A percentile compares a stretch with the other conserved stretches of the same genome.
Evolutionary conservation across 2,888 invertebrate genomes (phyloP).

Genomic region (Podabrus alpinus): DNA sequence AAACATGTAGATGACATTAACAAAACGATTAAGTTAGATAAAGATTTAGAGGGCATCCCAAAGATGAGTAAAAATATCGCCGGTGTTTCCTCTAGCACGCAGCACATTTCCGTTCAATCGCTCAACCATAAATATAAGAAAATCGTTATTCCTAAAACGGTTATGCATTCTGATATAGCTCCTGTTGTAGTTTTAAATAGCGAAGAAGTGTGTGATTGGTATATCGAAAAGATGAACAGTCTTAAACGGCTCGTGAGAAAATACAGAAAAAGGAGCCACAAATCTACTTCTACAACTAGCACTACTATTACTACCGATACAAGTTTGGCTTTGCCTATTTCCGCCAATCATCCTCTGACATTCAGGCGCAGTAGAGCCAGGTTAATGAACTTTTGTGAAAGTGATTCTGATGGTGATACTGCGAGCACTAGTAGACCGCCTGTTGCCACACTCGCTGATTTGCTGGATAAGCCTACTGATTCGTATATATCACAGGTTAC

Average conservation of each 20-base stretch:
- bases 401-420: not conserved
- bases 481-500: not conserved
- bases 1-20: not conserved
- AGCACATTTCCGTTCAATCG: constrained; percentile 11
- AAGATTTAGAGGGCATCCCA: not conserved
- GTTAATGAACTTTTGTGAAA: constrained; percentile 16
- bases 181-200: constrained; percentile 19
- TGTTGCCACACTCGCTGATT: not conserved
- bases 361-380: constrained; percentile 9
- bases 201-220: constrained; percentile 17
- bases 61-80: not conserved
- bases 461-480: not conserved
- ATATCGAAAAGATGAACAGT: not conserved
- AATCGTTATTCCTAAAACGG: constrained; percentile 18
- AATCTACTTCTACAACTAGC: not conserved
- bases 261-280: not conserved
- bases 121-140: constrained; percentile 15
- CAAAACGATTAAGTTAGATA: not conserved
- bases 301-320: not conserved
- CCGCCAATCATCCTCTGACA: not conserved
- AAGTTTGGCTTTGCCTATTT: not conserved
- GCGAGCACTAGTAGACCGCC: not conserved
- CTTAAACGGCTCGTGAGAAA: not conserved
- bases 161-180: constrained; percentile 14
- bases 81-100: not conserved